Conservation (phyloP, 2,888 invertebrate species). For the Watsonalla binaria region DNA sequence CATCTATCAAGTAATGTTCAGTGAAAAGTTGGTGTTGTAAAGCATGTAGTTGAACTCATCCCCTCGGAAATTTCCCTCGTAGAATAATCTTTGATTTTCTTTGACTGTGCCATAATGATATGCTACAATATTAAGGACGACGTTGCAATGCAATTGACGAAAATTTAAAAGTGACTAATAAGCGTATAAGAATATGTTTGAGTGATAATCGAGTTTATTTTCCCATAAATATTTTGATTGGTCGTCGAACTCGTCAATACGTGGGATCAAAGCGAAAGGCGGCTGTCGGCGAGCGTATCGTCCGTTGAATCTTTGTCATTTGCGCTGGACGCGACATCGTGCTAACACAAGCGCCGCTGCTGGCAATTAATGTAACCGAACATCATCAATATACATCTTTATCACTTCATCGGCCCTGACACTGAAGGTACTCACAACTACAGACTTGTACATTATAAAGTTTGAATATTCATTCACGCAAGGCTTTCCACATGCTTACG, state of each 20-base stretch:
- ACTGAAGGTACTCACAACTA: conserved; percentile 60
- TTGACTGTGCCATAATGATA: too few relatives aligned
- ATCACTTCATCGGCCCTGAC: conserved; percentile 74
- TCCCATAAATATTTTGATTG: conserved; percentile 63
- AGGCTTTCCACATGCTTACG: conserved; percentile 46
- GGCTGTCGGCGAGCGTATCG: conserved; percentile 56
- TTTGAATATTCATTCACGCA: conserved; percentile 71
- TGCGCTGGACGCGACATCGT: conserved; percentile 58
- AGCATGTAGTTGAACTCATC: too few relatives aligned
- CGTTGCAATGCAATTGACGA: too few relatives aligned
- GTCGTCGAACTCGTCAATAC: conserved; percentile 61
- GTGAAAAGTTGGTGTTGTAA: too few relatives aligned
- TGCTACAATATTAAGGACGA: too few relatives aligned
- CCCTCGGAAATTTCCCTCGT: too few relatives aligned
- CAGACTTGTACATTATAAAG: conserved; percentile 54
- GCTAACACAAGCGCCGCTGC: conserved; percentile 66
- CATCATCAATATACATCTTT: conserved; percentile 77
- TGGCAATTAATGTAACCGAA: conserved; percentile 74
- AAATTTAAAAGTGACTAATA: too few relatives aligned
- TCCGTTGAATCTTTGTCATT: conserved; percentile 68
- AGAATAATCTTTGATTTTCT: too few relatives aligned
- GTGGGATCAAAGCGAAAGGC: conserved; percentile 60
- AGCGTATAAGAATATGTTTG: too few relatives aligned
- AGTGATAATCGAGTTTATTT: conserved; percentile 11
- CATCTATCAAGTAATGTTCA: too few relatives aligned